Conservation (phyloP, 2,797 vertebrate genomes). For the Meriones psammophilus region DNA sequence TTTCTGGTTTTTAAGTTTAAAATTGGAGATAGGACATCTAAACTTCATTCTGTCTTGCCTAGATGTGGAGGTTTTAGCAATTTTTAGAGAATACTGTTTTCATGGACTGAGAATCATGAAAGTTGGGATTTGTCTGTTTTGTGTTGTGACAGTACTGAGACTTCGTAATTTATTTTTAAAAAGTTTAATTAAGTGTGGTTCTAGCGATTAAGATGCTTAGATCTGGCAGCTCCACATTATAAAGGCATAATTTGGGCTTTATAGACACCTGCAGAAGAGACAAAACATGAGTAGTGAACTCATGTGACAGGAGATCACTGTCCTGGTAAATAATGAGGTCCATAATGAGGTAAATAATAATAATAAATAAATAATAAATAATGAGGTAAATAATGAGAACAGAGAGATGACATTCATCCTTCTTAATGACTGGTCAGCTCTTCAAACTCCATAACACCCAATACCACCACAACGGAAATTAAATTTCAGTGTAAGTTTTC, state of each 20-base stretch:
- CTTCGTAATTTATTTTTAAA: neutral
- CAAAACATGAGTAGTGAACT: neutral
- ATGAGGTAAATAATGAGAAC: neutral
- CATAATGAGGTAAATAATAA: no score
- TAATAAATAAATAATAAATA: no score
- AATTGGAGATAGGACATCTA: neutral
- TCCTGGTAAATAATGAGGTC: neutral
- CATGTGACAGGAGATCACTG: neutral
- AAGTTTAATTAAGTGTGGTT: neutral
- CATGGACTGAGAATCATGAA: constrained; percentile 1
- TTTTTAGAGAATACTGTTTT: constrained; percentile 16
- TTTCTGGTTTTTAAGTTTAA: constrained; percentile 14
- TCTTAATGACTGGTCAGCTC: neutral
- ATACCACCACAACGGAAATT: neutral
- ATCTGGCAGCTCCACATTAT: neutral
- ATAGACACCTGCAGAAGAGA: neutral
- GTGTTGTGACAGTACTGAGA: neutral
- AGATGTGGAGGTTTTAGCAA: neutral
- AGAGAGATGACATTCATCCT: neutral
- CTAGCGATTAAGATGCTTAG: neutral
- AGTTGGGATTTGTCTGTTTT: neutral
- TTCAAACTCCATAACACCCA: neutral
- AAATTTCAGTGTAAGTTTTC: neutral
- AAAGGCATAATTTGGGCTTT: neutral
- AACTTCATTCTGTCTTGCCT: constrained; percentile 21